Percentiles rank a stretch among this genome's conserved stretches.
phyloP scores from a whole-genome alignment of 2,797 vertebrate genomes.

The Gymnocypris eckloni region DNA sequence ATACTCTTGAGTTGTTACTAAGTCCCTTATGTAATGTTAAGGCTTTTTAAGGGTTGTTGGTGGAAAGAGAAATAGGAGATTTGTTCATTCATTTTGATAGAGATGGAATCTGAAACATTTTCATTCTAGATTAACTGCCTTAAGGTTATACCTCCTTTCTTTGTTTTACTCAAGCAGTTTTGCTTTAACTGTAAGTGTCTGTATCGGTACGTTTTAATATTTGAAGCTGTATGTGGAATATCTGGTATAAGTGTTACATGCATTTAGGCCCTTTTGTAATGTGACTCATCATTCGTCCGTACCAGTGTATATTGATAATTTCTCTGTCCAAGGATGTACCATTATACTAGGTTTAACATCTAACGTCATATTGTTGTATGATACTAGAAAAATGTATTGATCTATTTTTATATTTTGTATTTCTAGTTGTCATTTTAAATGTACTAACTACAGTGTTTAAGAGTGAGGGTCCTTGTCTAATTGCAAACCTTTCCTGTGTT shows the following conservation, averaged over 20 bases:
- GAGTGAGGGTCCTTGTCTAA: slow-evolving; percentile 7
- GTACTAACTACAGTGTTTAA: slow-evolving; percentile 43
- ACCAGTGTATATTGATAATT: slow-evolving; percentile 1
- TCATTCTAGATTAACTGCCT: neutral
- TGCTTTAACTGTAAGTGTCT: neutral
- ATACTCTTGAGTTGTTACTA: slow-evolving; percentile 3
- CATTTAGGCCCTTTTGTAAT: neutral
- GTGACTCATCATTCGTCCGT: neutral
- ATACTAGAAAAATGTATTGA: slow-evolving; percentile 13
- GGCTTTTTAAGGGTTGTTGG: slow-evolving; percentile 1
- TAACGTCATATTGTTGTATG: neutral
- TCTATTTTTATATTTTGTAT: slow-evolving; percentile 39
- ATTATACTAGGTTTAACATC: neutral
- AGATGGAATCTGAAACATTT: neutral
- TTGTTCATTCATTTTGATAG: neutral
- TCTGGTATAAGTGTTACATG: slow-evolving; percentile 38
- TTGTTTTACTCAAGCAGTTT: neutral
- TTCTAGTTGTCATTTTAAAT: slow-evolving; percentile 31
- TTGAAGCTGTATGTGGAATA: slow-evolving; percentile 12
- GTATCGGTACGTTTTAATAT: neutral
- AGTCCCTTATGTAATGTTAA: slow-evolving; percentile 22
- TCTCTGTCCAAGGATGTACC: neutral
- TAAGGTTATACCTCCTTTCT: neutral
- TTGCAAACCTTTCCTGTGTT: slow-evolving; percentile 14
- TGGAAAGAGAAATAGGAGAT: neutral